Evolutionary conservation across 1,140 invertebrate species (phyloP), one percentile per base, ranked within the genome.

Genomic region (Aphidius gifuensis): DNA sequence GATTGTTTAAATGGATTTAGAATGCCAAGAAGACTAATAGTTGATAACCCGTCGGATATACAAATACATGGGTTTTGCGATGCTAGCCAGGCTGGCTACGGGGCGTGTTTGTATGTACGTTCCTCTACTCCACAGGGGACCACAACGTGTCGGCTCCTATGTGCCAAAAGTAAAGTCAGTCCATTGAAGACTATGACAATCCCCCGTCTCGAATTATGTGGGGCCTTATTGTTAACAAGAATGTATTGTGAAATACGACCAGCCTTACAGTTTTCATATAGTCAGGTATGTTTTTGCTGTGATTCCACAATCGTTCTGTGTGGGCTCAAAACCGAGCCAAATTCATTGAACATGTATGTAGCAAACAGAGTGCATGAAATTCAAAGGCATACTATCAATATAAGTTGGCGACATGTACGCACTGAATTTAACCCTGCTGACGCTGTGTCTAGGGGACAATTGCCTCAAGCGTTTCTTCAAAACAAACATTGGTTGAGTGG

Each of bases 381-480:
- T 45, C 72, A 74, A 45, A 43, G 64, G 16, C 21, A 58, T 2
- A 66, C 73, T 5, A 32, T 9, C 40, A 54, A 9, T 0, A 1
- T 40, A 63, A 9, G 68, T 9, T 78, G 74, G 75, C 49, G 58
- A 3, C 71, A 80, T 58, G 66, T 78, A 8, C 43, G 56, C 11
- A 65, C 71, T 1, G 9, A 64, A 1, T 60, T 71, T 6, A 79
- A 78, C 62, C 74, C 72, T 6, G 76, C 74, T 9, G 66, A 69
- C 48, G 57, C 67, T 44, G 58, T 64, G 11, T 68, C 65, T 0
- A 32, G 68, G 9, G 66, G 64, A 7, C 45, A 65, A 9, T 9
- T 43, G 42, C 62, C 63, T 9, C 44, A 47, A 7, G 58, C 62
- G 11, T 51, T 71, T 39, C 21, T 44, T 5, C 49, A 49, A 8